Percentiles rank a stretch among this genome's conserved stretches.
phyloP scores from a whole-genome alignment of 2,888 invertebrate genomes.

The Malacosoma neustria region DNA sequence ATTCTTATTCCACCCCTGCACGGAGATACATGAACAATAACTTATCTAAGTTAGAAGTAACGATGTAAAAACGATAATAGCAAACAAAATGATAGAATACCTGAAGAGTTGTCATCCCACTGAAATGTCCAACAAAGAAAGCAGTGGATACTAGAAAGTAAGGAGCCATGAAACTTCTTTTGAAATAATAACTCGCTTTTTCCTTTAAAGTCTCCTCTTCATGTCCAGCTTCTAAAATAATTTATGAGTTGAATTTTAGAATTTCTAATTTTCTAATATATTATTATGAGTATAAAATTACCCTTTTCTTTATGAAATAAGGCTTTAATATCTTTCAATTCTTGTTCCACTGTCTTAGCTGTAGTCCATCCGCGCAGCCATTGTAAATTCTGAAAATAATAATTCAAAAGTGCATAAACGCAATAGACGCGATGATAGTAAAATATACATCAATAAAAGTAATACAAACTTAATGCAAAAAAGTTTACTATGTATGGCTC shows the following conservation, averaged over 20 bases:
- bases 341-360: constrained; percentile 74
- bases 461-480: too few species aligned
- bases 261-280: background rate
- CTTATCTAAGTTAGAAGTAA: too few species aligned
- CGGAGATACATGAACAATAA: too few species aligned
- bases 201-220: constrained; percentile 44
- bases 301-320: constrained; percentile 42
- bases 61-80: too few species aligned
- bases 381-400: constrained; percentile 72
- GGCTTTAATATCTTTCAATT: constrained; percentile 69
- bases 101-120: constrained; percentile 83
- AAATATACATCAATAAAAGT: too few species aligned
- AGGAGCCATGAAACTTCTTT: constrained; percentile 79
- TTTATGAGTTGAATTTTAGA: background rate
- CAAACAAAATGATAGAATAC: constrained; percentile 26
- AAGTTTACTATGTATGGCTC: too few species aligned
- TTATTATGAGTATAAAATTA: constrained; percentile 13
- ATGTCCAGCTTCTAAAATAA: constrained; percentile 27
- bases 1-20: too few species aligned
- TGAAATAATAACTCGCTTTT: constrained; percentile 54
- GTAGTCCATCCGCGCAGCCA: constrained; percentile 88
- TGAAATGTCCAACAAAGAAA: constrained; percentile 84
- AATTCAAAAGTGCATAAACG: too few species aligned
- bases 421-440: too few species aligned
- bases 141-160: constrained; percentile 78